A percentile compares a stretch with the other conserved stretches of the same genome.
These are phyloP conservation scores for Eulemur rufifrons DNA, from an alignment of 2,113 vertebrate genomes.

Conservation along the genomic window DNA sequence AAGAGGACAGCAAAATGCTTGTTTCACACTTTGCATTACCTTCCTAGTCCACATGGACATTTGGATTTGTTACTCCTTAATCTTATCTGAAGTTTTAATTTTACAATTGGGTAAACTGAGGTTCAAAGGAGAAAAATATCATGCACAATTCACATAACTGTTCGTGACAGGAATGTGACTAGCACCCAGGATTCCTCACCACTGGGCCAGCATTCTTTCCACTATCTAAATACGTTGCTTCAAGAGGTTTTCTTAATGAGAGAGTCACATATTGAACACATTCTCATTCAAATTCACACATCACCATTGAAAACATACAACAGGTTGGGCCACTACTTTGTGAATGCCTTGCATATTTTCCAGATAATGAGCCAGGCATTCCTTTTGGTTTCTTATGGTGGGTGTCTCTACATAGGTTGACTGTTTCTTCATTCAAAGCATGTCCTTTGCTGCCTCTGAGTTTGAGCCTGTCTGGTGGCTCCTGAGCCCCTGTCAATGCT, in stretches of 20 bases:
- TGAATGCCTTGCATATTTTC: conserved; percentile 42
- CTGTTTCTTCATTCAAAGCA: conserved; percentile 77
- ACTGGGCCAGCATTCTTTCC: background rate
- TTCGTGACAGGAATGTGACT: background rate
- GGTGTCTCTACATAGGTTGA: conserved; percentile 72
- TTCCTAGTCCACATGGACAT: background rate
- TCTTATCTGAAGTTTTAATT: background rate
- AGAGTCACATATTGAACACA: fast-evolving
- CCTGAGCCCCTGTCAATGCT: background rate
- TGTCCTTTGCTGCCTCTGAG: conserved; percentile 70
- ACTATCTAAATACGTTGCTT: background rate
- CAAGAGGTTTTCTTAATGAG: background rate
- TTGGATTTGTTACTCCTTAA: background rate
- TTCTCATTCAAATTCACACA: background rate
- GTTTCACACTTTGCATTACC: background rate
- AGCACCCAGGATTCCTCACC: background rate
- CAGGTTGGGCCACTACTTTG: background rate
- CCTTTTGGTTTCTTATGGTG: conserved; percentile 63
- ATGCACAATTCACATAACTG: background rate
- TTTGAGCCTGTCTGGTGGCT: conserved; percentile 38
- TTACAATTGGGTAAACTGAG: conserved; percentile 9
- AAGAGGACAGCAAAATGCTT: background rate
- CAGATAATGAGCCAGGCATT: conserved; percentile 65
- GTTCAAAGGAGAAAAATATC: background rate
- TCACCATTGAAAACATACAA: background rate